A percentile compares a stretch with the other conserved stretches of the same genome.
Evolutionary conservation across 2,888 invertebrate species (phyloP).

Genomic region (Drosophila anomelani): DNA sequence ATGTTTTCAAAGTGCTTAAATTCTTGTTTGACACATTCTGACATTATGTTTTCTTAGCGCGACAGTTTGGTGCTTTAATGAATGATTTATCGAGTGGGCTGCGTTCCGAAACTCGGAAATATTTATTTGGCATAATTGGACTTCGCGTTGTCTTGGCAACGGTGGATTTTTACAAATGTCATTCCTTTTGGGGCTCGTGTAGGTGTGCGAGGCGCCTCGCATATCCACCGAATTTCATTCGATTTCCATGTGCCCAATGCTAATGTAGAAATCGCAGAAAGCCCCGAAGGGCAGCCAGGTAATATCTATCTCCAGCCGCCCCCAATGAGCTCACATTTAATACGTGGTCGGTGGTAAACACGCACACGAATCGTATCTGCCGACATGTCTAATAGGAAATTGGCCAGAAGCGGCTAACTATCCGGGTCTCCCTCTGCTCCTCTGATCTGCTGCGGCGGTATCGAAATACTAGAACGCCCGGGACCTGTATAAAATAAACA

Average conservation of each 20-base stretch:
- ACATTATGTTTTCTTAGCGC: constrained; percentile 25
- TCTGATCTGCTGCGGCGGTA: constrained; percentile 30
- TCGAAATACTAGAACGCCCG: constrained; percentile 58
- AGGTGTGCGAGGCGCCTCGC: constrained; percentile 1
- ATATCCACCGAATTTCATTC: constrained; percentile 20
- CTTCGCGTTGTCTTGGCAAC: constrained; percentile 8
- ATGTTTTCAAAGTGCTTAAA: constrained; percentile 40
- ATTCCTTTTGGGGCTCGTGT: constrained; percentile 1
- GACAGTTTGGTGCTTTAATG: constrained; percentile 42
- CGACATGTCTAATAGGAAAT: constrained; percentile 72
- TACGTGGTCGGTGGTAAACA: constrained; percentile 48
- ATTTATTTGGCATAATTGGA: constrained; percentile 26
- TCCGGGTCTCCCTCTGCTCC: constrained; percentile 18
- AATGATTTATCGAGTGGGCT: constrained; percentile 34
- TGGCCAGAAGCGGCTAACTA: constrained; percentile 61
- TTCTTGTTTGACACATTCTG: constrained; percentile 44
- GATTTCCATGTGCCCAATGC: constrained; percentile 33
- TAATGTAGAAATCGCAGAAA: constrained; percentile 39
- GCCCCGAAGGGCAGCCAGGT: constrained; percentile 44
- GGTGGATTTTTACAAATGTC: constrained; percentile 29
- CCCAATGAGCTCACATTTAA: constrained; percentile 56
- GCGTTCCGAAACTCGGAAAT: constrained; percentile 18
- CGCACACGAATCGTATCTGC: constrained; percentile 62
- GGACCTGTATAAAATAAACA: constrained; percentile 76
- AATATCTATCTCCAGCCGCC: constrained; percentile 35